Evolutionary conservation across 1,140 invertebrate genomes (phyloP).

Genomic region (Leptopilina clavipes): DNA sequence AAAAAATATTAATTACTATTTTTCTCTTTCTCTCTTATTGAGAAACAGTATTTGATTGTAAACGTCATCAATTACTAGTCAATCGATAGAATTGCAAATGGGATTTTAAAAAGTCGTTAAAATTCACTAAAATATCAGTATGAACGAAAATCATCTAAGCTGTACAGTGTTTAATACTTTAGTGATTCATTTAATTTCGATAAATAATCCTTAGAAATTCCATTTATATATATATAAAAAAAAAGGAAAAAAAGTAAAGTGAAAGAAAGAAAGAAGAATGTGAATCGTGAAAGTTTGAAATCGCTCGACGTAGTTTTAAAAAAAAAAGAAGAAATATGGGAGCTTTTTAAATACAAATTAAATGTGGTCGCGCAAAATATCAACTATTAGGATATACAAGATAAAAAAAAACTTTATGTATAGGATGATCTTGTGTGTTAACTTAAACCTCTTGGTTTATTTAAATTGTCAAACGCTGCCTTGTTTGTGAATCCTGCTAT

Average conservation of each 20-base stretch:
- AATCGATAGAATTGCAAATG: neutral
- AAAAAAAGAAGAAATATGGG: neutral
- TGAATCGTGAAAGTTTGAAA: neutral
- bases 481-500: slow-evolving; percentile 14
- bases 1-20: neutral
- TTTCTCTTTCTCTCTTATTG: no score
- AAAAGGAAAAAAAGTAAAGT: neutral
- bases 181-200: slow-evolving; percentile 13
- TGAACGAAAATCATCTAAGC: slow-evolving; percentile 4
- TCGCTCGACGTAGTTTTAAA: neutral
- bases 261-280: neutral
- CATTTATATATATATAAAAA: neutral
- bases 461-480: slow-evolving; percentile 17
- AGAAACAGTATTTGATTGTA: neutral
- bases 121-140: slow-evolving; percentile 17
- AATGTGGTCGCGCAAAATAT: slow-evolving; percentile 29
- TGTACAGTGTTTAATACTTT: slow-evolving; percentile 32
- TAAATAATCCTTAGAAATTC: slow-evolving; percentile 2
- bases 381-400: neutral
- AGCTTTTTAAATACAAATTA: slow-evolving; percentile 2
- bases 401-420: neutral
- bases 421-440: neutral
- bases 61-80: neutral
- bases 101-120: neutral
- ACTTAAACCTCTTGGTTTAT: neutral